Evolutionary conservation across 2,113 vertebrate genomes (phyloP).

Genomic region (Chloroceryle aenea): DNA sequence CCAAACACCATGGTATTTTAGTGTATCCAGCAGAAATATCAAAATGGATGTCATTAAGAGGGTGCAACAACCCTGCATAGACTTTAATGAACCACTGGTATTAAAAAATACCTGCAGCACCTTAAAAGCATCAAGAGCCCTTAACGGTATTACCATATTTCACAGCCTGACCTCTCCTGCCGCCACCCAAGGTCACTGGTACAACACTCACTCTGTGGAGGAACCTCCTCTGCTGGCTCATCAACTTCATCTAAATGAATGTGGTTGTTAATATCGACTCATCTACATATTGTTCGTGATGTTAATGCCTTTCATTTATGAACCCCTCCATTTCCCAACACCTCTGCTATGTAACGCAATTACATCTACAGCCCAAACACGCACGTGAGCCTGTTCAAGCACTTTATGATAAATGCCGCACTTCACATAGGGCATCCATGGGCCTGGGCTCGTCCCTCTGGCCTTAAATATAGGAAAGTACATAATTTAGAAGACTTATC

Average conservation of each 20-base stretch:
- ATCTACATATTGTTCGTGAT: background rate
- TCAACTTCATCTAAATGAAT: background rate
- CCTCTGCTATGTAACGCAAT: rapidly evolving
- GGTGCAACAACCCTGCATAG: rapidly evolving
- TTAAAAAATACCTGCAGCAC: background rate
- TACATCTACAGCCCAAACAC: background rate
- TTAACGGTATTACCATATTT: background rate
- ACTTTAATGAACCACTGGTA: background rate
- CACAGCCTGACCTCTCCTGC: background rate
- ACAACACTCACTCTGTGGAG: rapidly evolving
- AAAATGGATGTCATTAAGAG: rapidly evolving
- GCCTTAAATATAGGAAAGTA: background rate
- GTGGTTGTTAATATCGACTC: background rate
- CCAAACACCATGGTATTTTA: background rate
- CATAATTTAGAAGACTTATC: background rate
- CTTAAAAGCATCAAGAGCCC: background rate
- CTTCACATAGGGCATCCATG: background rate
- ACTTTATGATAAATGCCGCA: rapidly evolving
- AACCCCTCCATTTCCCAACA: rapidly evolving
- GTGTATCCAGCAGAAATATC: background rate
- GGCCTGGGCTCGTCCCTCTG: background rate
- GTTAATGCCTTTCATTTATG: background rate
- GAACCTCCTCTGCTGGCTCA: constrained; percentile 26
- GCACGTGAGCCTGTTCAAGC: background rate
- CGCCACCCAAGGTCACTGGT: background rate